phyloP scores from a whole-genome alignment of 2,888 invertebrate species.

The Meliscaeva auricollis region DNA sequence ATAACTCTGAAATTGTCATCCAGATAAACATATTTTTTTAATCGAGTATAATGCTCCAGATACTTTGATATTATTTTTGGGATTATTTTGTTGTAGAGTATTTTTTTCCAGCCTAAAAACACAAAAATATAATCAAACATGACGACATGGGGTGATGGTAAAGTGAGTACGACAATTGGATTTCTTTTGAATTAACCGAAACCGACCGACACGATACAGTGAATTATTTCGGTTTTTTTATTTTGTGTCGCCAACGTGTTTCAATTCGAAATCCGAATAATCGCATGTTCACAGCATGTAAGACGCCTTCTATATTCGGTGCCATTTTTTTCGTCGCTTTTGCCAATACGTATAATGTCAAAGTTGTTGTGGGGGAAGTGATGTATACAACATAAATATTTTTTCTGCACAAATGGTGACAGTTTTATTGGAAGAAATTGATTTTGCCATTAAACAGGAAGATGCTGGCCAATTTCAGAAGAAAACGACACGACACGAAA shows the following conservation, averaged over 20 bases:
- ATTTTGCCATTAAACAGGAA: slow-evolving; percentile 27
- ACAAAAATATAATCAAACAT: background rate
- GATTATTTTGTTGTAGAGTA: background rate
- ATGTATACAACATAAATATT: slow-evolving; percentile 67
- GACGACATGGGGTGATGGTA: slow-evolving; percentile 64
- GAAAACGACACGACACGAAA: background rate
- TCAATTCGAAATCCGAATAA: slow-evolving; percentile 36
- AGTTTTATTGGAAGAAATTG: slow-evolving; percentile 70
- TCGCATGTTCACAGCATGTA: slow-evolving; percentile 69
- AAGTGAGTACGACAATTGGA: slow-evolving; percentile 54
- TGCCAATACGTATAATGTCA: slow-evolving; percentile 61
- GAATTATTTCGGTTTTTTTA: slow-evolving; percentile 26
- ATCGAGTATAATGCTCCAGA: slow-evolving; percentile 58
- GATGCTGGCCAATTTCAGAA: background rate
- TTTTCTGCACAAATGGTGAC: slow-evolving; percentile 62
- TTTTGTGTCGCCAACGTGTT: slow-evolving; percentile 30
- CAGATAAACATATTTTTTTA: slow-evolving; percentile 43
- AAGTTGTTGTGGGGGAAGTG: slow-evolving; percentile 38
- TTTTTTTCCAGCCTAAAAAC: background rate
- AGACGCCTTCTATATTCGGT: slow-evolving; percentile 49
- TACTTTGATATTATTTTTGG: slow-evolving; percentile 25
- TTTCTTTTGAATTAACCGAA: slow-evolving; percentile 52
- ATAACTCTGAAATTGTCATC: slow-evolving; percentile 62
- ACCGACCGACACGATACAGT: background rate
- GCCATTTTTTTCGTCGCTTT: background rate